These are phyloP conservation scores for Oceanites oceanicus DNA, from an alignment of 2,113 vertebrate species.

Conservation along the genomic window DNA sequence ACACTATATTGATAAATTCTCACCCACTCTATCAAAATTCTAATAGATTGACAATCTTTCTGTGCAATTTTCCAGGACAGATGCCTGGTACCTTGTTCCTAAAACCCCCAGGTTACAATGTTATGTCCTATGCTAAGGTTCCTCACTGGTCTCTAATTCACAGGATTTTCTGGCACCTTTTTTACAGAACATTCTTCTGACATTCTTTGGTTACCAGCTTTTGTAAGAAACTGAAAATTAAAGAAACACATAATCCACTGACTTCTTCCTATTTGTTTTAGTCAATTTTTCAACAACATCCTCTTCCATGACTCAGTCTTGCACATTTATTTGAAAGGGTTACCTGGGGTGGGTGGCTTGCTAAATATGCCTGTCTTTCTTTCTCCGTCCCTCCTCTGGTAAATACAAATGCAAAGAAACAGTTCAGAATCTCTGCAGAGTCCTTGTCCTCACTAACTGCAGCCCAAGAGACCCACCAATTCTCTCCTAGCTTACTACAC, in stretches of 20 bases:
- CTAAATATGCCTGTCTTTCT: background rate
- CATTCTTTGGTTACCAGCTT: background rate
- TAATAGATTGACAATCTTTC: background rate
- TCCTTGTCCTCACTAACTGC: background rate
- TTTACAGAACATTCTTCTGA: background rate
- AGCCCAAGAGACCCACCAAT: background rate
- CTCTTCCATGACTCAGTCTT: background rate
- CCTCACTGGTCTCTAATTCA: background rate
- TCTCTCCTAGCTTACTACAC: background rate
- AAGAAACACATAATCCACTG: background rate
- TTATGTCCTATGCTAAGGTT: background rate
- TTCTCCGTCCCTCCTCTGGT: background rate
- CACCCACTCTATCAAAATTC: background rate
- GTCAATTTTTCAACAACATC: background rate
- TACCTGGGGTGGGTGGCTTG: background rate
- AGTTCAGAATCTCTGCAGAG: background rate
- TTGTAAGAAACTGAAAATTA: background rate
- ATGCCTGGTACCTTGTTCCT: background rate
- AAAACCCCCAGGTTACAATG: background rate
- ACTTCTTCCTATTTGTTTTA: background rate
- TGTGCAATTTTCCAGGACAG: background rate
- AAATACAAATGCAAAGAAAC: background rate
- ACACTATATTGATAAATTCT: background rate
- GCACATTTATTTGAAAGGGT: background rate
- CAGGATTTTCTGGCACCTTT: background rate